A percentile compares a stretch with the other conserved stretches of the same genome.
These are phyloP conservation scores for Branchinecta lindahli DNA, from an alignment of 1,140 invertebrate genomes.

Conservation along the genomic window DNA sequence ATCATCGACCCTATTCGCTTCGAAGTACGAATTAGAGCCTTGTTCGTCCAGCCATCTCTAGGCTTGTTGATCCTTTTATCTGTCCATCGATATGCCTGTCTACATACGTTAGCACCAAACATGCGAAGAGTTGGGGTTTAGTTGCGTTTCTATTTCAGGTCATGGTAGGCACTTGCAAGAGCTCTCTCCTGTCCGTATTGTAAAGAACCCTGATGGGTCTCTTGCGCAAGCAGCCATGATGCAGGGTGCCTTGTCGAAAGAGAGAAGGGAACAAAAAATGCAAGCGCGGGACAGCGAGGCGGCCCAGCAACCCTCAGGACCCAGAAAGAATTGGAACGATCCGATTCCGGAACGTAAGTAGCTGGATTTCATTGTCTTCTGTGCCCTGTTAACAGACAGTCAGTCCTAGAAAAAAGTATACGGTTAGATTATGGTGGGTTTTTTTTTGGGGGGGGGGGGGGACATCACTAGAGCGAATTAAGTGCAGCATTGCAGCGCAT, in stretches of 20 bases:
- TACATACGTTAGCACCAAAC: no score
- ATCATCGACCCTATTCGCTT: no score
- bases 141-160: constrained; percentile 28
- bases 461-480: no score
- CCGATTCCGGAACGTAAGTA: constrained; percentile 61
- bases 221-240: constrained; percentile 97
- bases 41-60: no score
- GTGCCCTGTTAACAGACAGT: background rate
- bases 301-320: constrained; percentile 37
- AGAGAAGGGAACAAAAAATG: constrained; percentile 86
- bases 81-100: no score
- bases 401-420: no score
- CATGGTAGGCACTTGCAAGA: constrained; percentile 78
- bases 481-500: no score
- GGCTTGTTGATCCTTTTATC: no score
- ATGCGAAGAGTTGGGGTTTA: no score
- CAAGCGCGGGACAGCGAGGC: constrained; percentile 77
- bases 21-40: no score
- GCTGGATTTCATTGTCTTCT: background rate
- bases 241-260: constrained; percentile 94
- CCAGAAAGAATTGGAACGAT: constrained; percentile 91
- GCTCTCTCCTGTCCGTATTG: constrained; percentile 85
- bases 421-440: no score
- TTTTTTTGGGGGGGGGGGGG: no score
- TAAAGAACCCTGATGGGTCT: constrained; percentile 98